phyloP scores from a whole-genome alignment of 2,113 vertebrate genomes.

The Rhipidura dahli region DNA sequence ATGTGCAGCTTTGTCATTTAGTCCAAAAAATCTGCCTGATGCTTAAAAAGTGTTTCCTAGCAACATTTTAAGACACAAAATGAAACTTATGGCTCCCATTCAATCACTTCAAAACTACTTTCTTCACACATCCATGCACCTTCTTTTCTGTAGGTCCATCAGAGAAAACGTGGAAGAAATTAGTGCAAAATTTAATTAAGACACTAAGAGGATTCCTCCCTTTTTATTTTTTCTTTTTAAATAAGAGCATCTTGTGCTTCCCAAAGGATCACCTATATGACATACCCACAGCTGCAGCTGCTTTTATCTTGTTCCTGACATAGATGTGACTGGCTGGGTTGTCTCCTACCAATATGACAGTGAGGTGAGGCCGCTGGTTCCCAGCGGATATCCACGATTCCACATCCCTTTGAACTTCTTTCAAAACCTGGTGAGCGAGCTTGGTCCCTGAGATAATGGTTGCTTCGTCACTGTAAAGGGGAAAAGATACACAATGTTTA shows the following conservation, averaged over 20 bases:
- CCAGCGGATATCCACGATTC: constrained; percentile 81
- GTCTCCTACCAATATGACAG: constrained; percentile 87
- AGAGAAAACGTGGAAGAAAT: not conserved
- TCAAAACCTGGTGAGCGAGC: constrained; percentile 84
- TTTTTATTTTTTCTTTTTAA: not conserved
- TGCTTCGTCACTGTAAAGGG: constrained; percentile 76
- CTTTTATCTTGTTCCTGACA: constrained; percentile 87
- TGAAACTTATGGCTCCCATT: fast-evolving
- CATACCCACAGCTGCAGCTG: constrained; percentile 84
- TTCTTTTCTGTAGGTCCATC: not conserved
- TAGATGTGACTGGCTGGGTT: constrained; percentile 88
- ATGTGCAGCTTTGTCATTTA: not conserved
- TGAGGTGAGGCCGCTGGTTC: constrained; percentile 88
- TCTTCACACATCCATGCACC: not conserved
- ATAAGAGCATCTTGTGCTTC: not conserved
- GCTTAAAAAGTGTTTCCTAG: not conserved
- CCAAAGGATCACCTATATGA: not conserved
- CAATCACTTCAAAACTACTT: not conserved
- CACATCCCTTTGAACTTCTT: constrained; percentile 85
- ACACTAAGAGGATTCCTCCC: not conserved
- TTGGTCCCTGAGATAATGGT: constrained; percentile 85
- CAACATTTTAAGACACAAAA: not conserved
- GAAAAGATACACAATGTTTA: not conserved
- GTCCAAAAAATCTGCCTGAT: not conserved
- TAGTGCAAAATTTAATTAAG: not conserved